Conservation (phyloP, 1,140 invertebrate genomes). For the Heliothis virescens region DNA sequence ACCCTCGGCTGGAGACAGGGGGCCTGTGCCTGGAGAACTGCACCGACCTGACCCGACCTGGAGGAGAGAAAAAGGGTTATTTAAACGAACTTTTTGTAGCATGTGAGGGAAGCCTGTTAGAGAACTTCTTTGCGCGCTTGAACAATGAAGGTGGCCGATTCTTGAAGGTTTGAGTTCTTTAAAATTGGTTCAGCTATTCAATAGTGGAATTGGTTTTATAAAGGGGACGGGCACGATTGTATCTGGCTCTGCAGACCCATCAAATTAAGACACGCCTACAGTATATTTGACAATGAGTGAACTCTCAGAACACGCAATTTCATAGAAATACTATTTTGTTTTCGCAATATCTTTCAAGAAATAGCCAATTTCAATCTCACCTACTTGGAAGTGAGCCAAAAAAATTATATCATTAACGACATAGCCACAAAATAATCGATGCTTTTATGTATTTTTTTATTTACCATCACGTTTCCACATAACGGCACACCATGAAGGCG, state of each 20-base stretch:
- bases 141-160: too few species aligned
- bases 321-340: too few species aligned
- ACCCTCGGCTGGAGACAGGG: constrained; percentile 79
- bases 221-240: too few species aligned
- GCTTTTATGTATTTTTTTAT: constrained; percentile 9
- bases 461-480: constrained; percentile 11
- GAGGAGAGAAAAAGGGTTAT: background rate
- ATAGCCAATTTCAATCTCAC: constrained; percentile 7
- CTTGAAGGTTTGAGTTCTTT: too few species aligned
- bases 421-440: constrained; percentile 15
- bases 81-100: background rate
- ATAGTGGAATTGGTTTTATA: too few species aligned
- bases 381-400: constrained; percentile 13
- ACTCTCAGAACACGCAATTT: too few species aligned
- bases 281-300: too few species aligned
- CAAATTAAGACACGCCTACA: too few species aligned
- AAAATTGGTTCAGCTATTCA: too few species aligned
- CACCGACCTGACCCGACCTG: constrained; percentile 82
- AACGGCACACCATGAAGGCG: constrained; percentile 19
- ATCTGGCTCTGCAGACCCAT: too few species aligned
- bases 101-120: too few species aligned
- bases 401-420: constrained; percentile 16
- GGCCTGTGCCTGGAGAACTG: constrained; percentile 82
- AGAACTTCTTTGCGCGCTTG: too few species aligned
- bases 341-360: background rate